phyloP scores from a whole-genome alignment of 2,113 vertebrate genomes.

The Petromus typicus region DNA sequence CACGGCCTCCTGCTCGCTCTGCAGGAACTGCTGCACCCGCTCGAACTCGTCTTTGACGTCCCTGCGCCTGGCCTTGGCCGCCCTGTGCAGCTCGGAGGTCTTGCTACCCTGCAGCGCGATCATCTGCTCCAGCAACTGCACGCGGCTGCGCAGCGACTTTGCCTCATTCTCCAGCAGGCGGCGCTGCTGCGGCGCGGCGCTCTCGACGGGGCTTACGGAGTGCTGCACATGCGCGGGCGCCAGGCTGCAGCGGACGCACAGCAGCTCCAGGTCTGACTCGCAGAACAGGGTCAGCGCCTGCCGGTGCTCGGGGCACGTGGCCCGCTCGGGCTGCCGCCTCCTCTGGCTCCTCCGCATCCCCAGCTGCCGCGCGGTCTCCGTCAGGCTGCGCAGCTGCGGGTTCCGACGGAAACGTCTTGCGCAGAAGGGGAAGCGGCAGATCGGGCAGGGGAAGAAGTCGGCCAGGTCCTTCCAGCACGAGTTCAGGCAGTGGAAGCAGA shows the following conservation, averaged over 20 bases:
- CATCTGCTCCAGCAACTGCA: background rate
- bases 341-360: background rate
- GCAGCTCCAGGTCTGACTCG: constrained; percentile 65
- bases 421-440: background rate
- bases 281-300: constrained; percentile 54
- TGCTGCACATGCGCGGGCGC: background rate
- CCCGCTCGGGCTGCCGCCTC: background rate
- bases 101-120: background rate
- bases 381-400: background rate
- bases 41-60: background rate
- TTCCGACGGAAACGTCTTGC: background rate
- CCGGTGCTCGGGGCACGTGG: background rate
- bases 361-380: background rate
- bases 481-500: constrained; percentile 32
- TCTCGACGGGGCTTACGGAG: background rate
- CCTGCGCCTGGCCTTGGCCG: background rate
- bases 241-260: constrained; percentile 43
- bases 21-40: background rate
- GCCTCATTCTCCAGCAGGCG: background rate
- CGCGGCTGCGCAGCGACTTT: background rate
- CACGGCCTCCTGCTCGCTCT: background rate
- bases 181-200: background rate
- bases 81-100: background rate
- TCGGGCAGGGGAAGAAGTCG: background rate
- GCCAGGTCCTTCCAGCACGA: background rate